Conservation (phyloP, 2,113 vertebrate species). For the Rhinolophus sinicus region DNA sequence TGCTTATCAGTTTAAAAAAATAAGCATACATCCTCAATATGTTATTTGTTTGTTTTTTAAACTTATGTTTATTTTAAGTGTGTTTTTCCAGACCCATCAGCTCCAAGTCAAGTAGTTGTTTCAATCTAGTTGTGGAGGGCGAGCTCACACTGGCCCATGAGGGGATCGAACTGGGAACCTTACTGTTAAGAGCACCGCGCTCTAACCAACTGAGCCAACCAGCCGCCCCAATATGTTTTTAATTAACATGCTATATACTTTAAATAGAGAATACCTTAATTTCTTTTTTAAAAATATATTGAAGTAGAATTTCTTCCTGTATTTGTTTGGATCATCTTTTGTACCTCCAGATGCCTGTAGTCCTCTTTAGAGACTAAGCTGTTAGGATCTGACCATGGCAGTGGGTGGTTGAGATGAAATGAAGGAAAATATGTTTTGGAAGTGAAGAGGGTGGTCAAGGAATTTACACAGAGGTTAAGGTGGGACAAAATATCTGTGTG, state of each 20-base stretch:
- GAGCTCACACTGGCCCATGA: too few species aligned
- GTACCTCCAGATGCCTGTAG: not conserved
- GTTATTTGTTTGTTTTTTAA: too few species aligned
- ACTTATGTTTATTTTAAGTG: too few species aligned
- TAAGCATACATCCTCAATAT: not conserved
- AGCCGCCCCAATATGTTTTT: not conserved
- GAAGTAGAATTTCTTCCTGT: not conserved
- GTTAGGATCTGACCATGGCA: not conserved
- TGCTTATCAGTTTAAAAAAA: not conserved
- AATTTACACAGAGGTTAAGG: slow-evolving; percentile 9
- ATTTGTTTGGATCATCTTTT: slow-evolving; percentile 6
- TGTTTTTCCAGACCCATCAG: too few species aligned
- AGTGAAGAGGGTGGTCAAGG: not conserved
- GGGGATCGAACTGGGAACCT: too few species aligned
- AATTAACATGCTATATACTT: not conserved
- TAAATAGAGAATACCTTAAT: slow-evolving; percentile 24
- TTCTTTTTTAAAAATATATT: not conserved
- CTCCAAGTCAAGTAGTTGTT: too few species aligned
- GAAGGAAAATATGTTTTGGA: slow-evolving; percentile 5
- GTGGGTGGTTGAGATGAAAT: not conserved
- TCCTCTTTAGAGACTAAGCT: not conserved
- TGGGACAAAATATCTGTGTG: not conserved
- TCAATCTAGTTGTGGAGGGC: too few species aligned
- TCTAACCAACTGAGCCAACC: too few species aligned
- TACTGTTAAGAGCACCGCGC: too few species aligned